Evolutionary conservation across 2,888 invertebrate species (phyloP).

Genomic region (Chymomyza fuscimana): DNA sequence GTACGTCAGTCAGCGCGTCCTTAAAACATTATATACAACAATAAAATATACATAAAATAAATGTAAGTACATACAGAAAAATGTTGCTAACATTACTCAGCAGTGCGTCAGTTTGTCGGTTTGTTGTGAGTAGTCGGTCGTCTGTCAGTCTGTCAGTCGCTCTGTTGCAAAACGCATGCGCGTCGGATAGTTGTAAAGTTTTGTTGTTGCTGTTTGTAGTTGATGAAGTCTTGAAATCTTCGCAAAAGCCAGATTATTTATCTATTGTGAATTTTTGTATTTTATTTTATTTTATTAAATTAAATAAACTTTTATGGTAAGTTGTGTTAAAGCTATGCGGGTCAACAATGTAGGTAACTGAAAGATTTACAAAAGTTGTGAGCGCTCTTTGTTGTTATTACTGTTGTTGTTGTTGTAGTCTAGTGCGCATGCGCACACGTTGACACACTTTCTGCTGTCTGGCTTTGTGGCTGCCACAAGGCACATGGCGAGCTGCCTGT

Average conservation of each 20-base stretch:
- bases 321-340: conserved; percentile 45
- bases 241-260: neutral
- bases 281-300: neutral
- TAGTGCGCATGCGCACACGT: conserved; percentile 64
- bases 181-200: conserved; percentile 12
- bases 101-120: neutral
- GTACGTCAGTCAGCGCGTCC: conserved; percentile 23
- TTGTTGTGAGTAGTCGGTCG: neutral
- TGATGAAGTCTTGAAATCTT: neutral
- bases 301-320: conserved; percentile 55
- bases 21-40: conserved; percentile 2
- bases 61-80: neutral
- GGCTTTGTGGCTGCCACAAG: conserved; percentile 32
- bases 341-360: conserved; percentile 27
- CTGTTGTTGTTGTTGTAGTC: conserved; percentile 29
- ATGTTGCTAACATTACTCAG: neutral
- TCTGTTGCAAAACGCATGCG: conserved; percentile 43
- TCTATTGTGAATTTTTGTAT: neutral
- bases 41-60: neutral
- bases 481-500: conserved; percentile 1
- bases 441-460: conserved; percentile 62
- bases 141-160: neutral
- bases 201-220: neutral
- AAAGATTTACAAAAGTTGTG: neutral
- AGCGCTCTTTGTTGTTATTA: neutral